Percentiles rank a stretch among this genome's conserved stretches.
Evolutionary conservation across 2,888 invertebrate species (phyloP).

Genomic region (Caenorhabditis wallacei): DNA sequence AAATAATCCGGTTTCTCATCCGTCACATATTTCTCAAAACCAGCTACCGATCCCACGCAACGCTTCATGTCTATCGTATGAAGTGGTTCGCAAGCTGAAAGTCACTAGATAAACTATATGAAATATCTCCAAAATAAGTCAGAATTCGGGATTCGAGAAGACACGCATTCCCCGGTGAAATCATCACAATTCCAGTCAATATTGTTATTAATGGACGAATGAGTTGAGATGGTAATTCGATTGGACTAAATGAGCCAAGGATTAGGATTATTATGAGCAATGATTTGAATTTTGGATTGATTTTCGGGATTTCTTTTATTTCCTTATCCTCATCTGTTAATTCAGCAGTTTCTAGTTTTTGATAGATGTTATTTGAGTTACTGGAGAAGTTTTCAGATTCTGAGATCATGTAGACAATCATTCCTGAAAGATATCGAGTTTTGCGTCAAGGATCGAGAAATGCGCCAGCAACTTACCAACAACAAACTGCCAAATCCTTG

Average conservation of each 20-base stretch:
- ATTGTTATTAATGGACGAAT: neutral
- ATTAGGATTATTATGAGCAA: neutral
- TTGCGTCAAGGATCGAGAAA: slow-evolving; percentile 1
- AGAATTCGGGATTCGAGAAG: neutral
- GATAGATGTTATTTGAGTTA: neutral
- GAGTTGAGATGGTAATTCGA: neutral
- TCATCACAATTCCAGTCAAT: neutral
- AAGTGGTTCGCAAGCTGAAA: too few species aligned
- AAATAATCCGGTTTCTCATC: too few species aligned
- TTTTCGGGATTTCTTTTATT: neutral
- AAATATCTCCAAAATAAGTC: slow-evolving; percentile 7
- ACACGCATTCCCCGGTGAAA: neutral
- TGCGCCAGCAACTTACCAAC: slow-evolving; percentile 1
- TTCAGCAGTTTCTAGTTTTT: neutral
- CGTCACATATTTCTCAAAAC: too few species aligned
- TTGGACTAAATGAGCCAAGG: too few species aligned
- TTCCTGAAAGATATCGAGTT: slow-evolving; percentile 4
- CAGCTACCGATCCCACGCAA: neutral
- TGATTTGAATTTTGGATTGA: neutral
- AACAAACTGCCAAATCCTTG: slow-evolving; percentile 49
- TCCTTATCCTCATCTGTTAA: neutral
- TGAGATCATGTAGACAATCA: neutral
- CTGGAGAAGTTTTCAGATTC: neutral
- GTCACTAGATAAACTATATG: slow-evolving; percentile 5
- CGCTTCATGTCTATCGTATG: neutral